phyloP scores from a whole-genome alignment of 2,888 invertebrate species.

The Copidosoma aretas region DNA sequence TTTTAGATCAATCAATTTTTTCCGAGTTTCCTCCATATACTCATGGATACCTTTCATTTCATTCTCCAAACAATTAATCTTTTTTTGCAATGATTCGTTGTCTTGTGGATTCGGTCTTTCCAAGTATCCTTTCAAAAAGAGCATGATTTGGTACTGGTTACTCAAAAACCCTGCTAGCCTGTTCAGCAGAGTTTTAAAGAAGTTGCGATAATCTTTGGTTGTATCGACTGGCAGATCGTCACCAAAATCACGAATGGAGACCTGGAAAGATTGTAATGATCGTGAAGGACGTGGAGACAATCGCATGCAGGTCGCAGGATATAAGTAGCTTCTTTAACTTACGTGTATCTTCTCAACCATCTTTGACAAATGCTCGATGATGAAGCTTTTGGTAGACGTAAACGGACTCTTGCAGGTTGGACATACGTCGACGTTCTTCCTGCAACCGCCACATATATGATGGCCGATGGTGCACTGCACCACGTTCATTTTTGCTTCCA shows the following conservation, averaged over 20 bases:
- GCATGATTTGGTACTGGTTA: not conserved
- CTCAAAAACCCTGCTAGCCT: not conserved
- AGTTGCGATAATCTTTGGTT: not conserved
- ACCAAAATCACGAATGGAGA: not conserved
- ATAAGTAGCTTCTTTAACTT: not conserved
- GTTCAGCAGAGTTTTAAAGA: not conserved
- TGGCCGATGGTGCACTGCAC: constrained; percentile 67
- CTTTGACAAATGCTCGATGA: constrained; percentile 61
- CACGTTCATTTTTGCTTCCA: constrained; percentile 64
- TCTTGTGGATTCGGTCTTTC: not conserved
- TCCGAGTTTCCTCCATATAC: not conserved
- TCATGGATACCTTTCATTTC: not conserved
- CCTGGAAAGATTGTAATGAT: not conserved
- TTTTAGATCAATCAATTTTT: constrained; percentile 1
- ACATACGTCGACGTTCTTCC: constrained; percentile 62
- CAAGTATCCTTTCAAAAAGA: not conserved
- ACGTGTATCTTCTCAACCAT: not conserved
- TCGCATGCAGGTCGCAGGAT: no score
- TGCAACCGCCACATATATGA: constrained; percentile 66
- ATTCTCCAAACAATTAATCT: not conserved
- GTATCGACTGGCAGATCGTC: not conserved
- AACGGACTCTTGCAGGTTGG: constrained; percentile 66
- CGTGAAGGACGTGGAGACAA: not conserved
- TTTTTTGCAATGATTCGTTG: not conserved
- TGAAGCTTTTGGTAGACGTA: constrained; percentile 66